Base-by-base conservation (phyloP, 2,113 vertebrate genomes). In the Castor canadensis region DNA sequence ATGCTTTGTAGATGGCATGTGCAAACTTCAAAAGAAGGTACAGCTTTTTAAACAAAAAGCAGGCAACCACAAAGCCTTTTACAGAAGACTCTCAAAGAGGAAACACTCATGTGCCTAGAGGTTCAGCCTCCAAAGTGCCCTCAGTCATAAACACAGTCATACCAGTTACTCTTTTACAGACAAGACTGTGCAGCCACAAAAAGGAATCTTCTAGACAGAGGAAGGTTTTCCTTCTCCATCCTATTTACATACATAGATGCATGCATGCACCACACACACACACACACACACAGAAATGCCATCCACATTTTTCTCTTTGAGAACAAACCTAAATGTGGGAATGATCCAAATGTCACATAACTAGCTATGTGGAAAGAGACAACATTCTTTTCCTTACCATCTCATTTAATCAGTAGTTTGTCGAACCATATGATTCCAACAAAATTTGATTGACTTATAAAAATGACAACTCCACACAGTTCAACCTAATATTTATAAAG, bases 391-490 rank as follows among this genome's bases (percentile, higher is more conserved):
- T 96, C 80, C 38, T 80, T 89, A 56, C 35, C 4, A 2, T 52
- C 85, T 86, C 24, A 67, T 13, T 89, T 40, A 32, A 17, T 32
- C 62, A n/a, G 62, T 22, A 47, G 3, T 60, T 54, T 15, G 17
- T 17, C 54, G 35, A 94, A 82, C 13, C 49, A 84, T 28, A 38
- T 52, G 38, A 88, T 4, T 84, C 16, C 85, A 66, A 7, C 83
- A 95, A 24, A 19, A 86, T 82, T 85, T 92, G 30, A 52, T 22
- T 72, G 43, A 89, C 56, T 88, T 77, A 81, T 16, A 93, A 95
- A 85, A 73, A 49, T 49, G 58, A 90, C 58, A 83, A 28, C 35
- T 77, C 52, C 24, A 69, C 58, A 75, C 17, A 67, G 24, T 73
- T 82, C 66, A 82, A 60, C 6, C 47, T 66, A 86, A 86, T 60